These are phyloP conservation scores for Gobius niger DNA, from an alignment of 2,113 vertebrate species.

Conservation along the genomic window DNA sequence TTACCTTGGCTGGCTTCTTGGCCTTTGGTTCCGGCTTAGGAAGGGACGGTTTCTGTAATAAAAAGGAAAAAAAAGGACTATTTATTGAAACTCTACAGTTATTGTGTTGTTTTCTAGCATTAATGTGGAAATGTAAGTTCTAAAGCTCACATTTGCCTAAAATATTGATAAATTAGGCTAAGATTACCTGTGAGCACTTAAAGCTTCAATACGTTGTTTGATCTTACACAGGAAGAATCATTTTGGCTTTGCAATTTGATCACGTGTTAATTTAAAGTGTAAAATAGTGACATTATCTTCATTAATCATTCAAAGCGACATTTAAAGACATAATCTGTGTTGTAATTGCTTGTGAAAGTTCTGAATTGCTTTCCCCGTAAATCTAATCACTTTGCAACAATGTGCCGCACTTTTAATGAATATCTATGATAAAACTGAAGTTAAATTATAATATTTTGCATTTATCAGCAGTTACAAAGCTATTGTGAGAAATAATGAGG, in stretches of 20 bases:
- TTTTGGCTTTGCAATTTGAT: not conserved
- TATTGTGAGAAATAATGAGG: not conserved
- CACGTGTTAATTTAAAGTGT: too few species aligned
- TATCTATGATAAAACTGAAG: not conserved
- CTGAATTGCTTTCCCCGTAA: not conserved
- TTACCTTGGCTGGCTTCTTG: constrained; percentile 90
- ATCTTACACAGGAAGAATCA: not conserved
- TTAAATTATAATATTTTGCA: not conserved
- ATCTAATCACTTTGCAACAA: not conserved
- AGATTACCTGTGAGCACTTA: not conserved
- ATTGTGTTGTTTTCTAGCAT: not conserved
- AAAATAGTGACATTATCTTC: not conserved
- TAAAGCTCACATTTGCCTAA: not conserved
- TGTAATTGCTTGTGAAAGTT: not conserved
- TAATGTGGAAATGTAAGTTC: not conserved
- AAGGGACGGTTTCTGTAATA: constrained; percentile 79
- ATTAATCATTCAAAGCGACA: not conserved
- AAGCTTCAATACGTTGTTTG: not conserved
- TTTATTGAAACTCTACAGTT: not conserved
- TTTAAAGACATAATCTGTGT: not conserved
- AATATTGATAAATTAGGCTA: not conserved
- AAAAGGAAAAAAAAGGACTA: not conserved
- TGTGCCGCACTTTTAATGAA: not conserved
- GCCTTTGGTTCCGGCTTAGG: constrained; percentile 84
- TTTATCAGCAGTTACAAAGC: not conserved